Base-by-base conservation (phyloP, 2,113 vertebrate species). In the Rattus norvegicus region DNA sequence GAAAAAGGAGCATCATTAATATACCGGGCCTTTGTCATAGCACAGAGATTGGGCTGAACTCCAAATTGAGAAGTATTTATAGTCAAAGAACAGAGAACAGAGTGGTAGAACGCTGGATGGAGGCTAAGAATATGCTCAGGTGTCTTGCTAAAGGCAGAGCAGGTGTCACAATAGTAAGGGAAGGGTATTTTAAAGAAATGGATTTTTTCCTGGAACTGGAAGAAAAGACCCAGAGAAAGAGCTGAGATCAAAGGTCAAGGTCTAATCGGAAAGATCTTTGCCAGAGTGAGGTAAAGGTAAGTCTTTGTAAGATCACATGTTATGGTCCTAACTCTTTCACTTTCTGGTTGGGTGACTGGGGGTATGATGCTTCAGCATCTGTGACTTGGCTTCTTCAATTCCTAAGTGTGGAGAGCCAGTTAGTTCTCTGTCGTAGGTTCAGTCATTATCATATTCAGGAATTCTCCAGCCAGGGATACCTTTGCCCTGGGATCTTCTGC, bases 401-500 rank as follows among this genome's bases (percentile, higher is more conserved):
- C 39, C 3, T 13, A 67, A 4, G 26, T 22, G 33, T 76, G 28
- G 90, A 87, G 76, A 28, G 33, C 36, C 28, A 80, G 14, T 52
- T 49, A 7, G 17, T 8, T 79, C 54, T 54, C 20, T 43, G 36
- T 65, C 7, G 0, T 70, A 79, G 12, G 24, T 65, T 73, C 26
- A 36, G 2, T 39, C 52, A 12, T 14, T 20, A 1, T 33, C 26
- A 12, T 3, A 8, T 63, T 63, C 20, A 54, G 52, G 11, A 11
- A 30, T 12, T 67, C 52, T 19, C 7, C 5, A 47, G 0, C 19
- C 47, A 5, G 1, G 0, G 49, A 52, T 4, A 2, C 2, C 39
- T 52, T 33, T 28, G 22, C 47, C 52, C 17, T 33, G 49, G 11
- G 19, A 12, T 69, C 11, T 4, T 2, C 49, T n/a, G 28, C 56